Conservation (phyloP, 2,113 vertebrate species). For the Lonchura striata region DNA sequence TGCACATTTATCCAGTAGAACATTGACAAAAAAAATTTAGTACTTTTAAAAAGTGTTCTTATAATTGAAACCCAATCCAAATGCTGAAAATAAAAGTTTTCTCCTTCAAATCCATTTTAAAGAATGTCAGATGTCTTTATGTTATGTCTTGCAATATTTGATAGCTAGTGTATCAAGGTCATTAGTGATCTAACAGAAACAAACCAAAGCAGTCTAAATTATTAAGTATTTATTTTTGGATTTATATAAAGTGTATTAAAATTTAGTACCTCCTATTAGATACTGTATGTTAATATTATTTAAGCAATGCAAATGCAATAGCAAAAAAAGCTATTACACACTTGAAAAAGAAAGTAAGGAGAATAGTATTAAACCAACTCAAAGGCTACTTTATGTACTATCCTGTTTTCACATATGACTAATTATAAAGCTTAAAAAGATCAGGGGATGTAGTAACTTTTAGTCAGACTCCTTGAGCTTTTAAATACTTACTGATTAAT, state of each 20-base stretch:
- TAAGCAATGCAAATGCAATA: not conserved
- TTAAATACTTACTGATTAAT: not conserved
- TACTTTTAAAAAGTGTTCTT: not conserved
- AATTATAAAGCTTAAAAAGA: not conserved
- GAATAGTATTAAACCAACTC: not conserved
- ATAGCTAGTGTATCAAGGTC: not conserved
- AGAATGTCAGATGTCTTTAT: not conserved
- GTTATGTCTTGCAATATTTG: not conserved
- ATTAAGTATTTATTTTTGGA: not conserved
- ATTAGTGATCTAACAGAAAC: not conserved
- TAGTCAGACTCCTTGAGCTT: not conserved
- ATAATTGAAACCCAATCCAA: not conserved
- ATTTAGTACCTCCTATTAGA: not conserved
- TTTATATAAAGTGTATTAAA: not conserved
- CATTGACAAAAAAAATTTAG: accelerated
- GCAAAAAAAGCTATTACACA: not conserved
- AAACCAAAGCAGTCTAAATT: not conserved
- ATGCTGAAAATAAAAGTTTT: not conserved
- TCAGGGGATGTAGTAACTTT: not conserved
- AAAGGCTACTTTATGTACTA: not conserved
- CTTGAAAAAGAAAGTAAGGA: not conserved
- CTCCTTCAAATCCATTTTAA: not conserved
- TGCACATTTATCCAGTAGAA: not conserved
- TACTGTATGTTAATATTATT: not conserved
- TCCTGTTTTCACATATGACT: not conserved